These are phyloP conservation scores for Eira barbara DNA, from an alignment of 2,113 vertebrate species.

Conservation along the genomic window DNA sequence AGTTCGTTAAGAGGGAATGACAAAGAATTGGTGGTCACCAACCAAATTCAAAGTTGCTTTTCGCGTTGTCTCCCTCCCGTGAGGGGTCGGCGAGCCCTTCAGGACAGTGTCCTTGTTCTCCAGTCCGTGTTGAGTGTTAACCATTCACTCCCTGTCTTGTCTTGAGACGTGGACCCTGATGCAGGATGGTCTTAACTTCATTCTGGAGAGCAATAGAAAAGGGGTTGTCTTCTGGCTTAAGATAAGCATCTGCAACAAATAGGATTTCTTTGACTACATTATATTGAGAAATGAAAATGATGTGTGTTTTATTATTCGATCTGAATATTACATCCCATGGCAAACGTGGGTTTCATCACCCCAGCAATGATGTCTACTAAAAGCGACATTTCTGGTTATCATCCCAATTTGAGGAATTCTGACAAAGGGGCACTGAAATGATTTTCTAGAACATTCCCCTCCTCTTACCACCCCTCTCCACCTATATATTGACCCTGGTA, in stretches of 20 bases:
- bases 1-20: too few relatives aligned
- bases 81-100: not conserved
- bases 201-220: not conserved
- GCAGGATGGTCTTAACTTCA: not conserved
- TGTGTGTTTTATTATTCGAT: not conserved
- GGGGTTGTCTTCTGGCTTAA: not conserved
- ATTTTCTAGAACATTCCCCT: not conserved
- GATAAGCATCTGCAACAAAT: not conserved
- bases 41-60: not conserved
- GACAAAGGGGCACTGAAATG: not conserved
- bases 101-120: accelerated
- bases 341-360: not conserved
- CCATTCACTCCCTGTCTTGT: not conserved
- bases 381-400: not conserved
- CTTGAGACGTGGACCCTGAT: not conserved
- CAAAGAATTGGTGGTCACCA: not conserved
- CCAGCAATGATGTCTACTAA: not conserved
- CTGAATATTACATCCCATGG: not conserved
- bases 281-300: not conserved
- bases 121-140: not conserved
- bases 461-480: not conserved
- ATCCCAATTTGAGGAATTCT: not conserved
- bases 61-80: not conserved
- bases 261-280: not conserved
- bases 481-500: not conserved